Conservation (phyloP, 2,113 vertebrate species). For the Prolemur simus region DNA sequence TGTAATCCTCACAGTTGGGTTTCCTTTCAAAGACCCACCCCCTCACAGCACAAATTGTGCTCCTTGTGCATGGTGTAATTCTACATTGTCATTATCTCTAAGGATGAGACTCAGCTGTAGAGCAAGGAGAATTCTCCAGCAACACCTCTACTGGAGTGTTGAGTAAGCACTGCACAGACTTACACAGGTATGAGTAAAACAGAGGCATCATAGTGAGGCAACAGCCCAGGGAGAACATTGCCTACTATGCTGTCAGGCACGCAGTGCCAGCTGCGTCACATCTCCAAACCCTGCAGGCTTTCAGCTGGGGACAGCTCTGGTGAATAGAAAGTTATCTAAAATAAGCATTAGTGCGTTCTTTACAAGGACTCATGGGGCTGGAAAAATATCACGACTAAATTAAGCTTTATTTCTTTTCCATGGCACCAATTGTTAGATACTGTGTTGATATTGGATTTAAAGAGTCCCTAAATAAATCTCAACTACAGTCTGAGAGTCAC, state of each 20-base stretch:
- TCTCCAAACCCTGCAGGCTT: not conserved
- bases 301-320: not conserved
- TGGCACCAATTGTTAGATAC: not conserved
- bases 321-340: not conserved
- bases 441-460: not conserved
- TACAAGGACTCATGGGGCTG: not conserved
- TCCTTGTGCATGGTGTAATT: not conserved
- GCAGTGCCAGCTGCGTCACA: not conserved
- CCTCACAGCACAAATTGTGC: not conserved
- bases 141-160: not conserved
- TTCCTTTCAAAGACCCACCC: not conserved
- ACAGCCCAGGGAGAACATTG: accelerated
- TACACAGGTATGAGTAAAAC: not conserved
- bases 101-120: not conserved
- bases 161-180: not conserved
- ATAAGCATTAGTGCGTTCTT: not conserved
- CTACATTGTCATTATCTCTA: not conserved
- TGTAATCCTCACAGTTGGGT: not conserved
- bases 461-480: not conserved
- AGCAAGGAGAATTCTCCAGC: not conserved
- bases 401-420: not conserved
- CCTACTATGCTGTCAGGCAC: no score
- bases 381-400: not conserved
- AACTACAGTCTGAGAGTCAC: not conserved
- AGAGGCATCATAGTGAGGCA: not conserved